Evolutionary conservation across 2,113 vertebrate species (phyloP).

Genomic region (Lycocorax pyrrhopterus): DNA sequence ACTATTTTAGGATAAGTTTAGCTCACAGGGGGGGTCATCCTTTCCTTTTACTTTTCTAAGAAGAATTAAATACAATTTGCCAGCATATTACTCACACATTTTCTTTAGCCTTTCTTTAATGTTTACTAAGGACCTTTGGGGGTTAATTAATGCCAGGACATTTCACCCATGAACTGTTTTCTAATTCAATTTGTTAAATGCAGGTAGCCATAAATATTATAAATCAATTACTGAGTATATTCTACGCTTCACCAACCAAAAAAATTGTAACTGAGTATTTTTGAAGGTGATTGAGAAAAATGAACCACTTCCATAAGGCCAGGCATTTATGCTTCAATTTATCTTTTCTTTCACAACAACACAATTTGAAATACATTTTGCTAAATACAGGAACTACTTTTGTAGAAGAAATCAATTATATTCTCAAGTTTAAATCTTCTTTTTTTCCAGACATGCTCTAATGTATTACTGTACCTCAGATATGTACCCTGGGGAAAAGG

Average conservation of each 20-base stretch:
- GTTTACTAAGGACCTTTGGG: slow-evolving; percentile 11
- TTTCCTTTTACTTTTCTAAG: neutral
- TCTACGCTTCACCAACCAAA: neutral
- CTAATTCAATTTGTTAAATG: slow-evolving; percentile 33
- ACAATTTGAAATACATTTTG: slow-evolving; percentile 24
- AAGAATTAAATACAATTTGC: neutral
- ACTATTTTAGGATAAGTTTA: neutral
- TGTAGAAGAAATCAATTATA: slow-evolving; percentile 65
- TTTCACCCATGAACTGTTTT: slow-evolving; percentile 16
- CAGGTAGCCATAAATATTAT: slow-evolving; percentile 32
- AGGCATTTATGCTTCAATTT: slow-evolving; percentile 40
- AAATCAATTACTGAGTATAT: slow-evolving; percentile 21
- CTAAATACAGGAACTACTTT: slow-evolving; percentile 42
- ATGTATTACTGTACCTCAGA: slow-evolving; percentile 53
- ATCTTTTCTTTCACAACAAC: slow-evolving; percentile 33
- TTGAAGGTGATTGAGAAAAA: slow-evolving; percentile 45
- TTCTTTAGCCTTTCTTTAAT: neutral
- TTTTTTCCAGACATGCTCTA: slow-evolving; percentile 12
- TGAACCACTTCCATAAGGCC: neutral
- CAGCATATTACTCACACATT: neutral
- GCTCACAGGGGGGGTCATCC: neutral
- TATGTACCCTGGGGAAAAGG: slow-evolving; percentile 44
- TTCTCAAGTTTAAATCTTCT: slow-evolving; percentile 44
- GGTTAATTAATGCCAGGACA: neutral
- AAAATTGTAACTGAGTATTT: neutral